Base-by-base conservation (phyloP, 2,888 invertebrate species). In the Macrostomum cliftonense region DNA sequence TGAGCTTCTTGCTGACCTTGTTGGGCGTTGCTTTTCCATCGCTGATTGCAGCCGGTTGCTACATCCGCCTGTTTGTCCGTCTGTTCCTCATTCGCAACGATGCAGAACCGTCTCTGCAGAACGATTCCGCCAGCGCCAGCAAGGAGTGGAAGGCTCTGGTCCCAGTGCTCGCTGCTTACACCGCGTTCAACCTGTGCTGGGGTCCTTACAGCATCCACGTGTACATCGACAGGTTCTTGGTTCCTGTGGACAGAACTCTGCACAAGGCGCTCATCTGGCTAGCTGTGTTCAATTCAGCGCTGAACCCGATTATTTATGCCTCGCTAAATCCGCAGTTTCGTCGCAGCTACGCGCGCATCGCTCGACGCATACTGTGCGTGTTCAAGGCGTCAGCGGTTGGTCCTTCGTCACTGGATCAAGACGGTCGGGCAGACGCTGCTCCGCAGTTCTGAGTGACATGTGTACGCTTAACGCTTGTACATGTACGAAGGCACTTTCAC, bases 291-390 rank as follows among this genome's bases (percentile, higher is more conserved):
- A 50, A 50, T 20, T 50, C 50, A 7, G 7, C 39, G 5, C 13
- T 50, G 12, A 50, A 50, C 49, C 50, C 50, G n/a, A 17, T 50
- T 4, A 47, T 50, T 37, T 50, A 50, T 21, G 49, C 46, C 17
- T 11, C 21, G 36, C 19, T 49, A 5, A 49, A 49, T 28, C 20
- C 49, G n/a, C 20, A 49, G 14, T 49, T 49, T n/a, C 49, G 49
- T 14, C 21, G 17, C n/a, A 28, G 28, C 28, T 28, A 28, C 28
- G 4, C 28, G 5, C 4, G 9, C 4, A 28, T 28, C 28, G 28
- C 28, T 28, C 28, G 28, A 9, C 28, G 28, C 28, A 9, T 9
- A 4, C 28, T 28, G 28, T 28, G 28, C 28, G 28, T 28, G 5
- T 28, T 28, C 9, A 28, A 28, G 28, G 4, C 28, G 28, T 28